Conservation (phyloP, 2,797 vertebrate genomes). For the Oreortyx pictus region DNA sequence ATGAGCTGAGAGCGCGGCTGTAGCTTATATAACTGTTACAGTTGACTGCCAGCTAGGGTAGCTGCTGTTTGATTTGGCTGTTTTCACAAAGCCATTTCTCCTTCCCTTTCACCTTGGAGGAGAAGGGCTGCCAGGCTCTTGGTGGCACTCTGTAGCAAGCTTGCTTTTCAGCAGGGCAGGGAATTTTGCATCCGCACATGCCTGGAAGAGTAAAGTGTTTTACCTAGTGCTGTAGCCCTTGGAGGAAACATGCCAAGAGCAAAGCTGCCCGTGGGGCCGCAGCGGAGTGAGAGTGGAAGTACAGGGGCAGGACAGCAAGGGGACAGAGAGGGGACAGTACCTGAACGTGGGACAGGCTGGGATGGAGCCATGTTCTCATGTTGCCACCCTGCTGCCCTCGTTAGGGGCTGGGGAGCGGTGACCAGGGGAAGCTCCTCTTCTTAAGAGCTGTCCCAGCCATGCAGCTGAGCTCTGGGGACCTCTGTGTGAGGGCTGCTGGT, state of each 20-base stretch:
- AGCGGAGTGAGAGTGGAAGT: neutral
- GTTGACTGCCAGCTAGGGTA: neutral
- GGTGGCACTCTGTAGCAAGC: neutral
- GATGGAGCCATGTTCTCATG: neutral
- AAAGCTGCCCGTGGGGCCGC: neutral
- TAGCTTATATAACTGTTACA: neutral
- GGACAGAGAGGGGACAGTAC: neutral
- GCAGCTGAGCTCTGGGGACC: neutral
- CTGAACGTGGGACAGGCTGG: neutral
- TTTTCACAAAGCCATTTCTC: constrained; percentile 16
- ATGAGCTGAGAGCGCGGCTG: neutral
- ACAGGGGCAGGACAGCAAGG: rapidly evolving
- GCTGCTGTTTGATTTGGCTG: constrained; percentile 46
- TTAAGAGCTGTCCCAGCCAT: neutral
- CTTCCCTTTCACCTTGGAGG: constrained; percentile 50
- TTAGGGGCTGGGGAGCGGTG: rapidly evolving
- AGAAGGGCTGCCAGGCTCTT: neutral
- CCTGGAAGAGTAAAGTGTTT: neutral
- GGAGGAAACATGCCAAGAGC: neutral
- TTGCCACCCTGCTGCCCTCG: neutral
- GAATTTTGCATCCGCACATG: rapidly evolving
- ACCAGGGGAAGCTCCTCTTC: neutral
- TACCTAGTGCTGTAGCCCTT: rapidly evolving
- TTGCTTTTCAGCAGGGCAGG: neutral
- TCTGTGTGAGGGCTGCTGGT: neutral